phyloP scores from a whole-genome alignment of 2,797 vertebrate genomes.

The Thalassophryne amazonica region DNA sequence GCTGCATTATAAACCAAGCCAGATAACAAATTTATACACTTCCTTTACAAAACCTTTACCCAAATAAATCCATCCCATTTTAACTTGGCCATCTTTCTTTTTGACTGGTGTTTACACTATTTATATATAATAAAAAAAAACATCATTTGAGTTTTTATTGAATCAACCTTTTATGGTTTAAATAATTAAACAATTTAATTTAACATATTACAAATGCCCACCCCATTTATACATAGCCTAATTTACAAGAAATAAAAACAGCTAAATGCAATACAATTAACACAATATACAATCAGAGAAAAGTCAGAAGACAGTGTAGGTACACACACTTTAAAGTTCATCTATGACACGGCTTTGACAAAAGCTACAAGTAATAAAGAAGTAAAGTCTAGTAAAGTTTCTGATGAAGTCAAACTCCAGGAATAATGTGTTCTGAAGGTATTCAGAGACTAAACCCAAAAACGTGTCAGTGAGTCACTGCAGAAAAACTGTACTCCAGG shows the following conservation, averaged over 20 bases:
- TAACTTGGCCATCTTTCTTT: conserved; percentile 77
- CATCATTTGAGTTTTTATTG: conserved; percentile 85
- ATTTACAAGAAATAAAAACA: conserved; percentile 47
- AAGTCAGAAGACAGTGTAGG: conserved; percentile 50
- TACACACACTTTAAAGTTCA: conserved; percentile 42
- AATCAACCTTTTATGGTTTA: conserved; percentile 89
- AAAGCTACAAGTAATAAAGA: conserved; percentile 52
- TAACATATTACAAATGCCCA: conserved; percentile 80
- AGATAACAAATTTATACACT: conserved; percentile 91
- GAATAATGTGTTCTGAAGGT: background rate
- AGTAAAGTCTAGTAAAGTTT: background rate
- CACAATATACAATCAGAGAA: conserved; percentile 52
- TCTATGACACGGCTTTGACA: conserved; percentile 69
- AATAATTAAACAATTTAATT: conserved; percentile 81
- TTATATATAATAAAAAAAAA: conserved; percentile 91
- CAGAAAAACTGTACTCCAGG: conserved; percentile 19
- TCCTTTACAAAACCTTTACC: conserved; percentile 87
- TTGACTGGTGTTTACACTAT: conserved; percentile 87
- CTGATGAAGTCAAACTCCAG: background rate
- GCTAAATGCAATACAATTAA: conserved; percentile 63
- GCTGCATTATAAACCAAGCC: conserved; percentile 93
- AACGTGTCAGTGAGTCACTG: conserved; percentile 3
- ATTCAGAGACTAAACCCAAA: conserved; percentile 21
- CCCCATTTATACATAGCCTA: conserved; percentile 75
- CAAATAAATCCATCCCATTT: conserved; percentile 84